Conservation (phyloP, 2,888 invertebrate genomes). For the Drosophila macrothrix region DNA sequence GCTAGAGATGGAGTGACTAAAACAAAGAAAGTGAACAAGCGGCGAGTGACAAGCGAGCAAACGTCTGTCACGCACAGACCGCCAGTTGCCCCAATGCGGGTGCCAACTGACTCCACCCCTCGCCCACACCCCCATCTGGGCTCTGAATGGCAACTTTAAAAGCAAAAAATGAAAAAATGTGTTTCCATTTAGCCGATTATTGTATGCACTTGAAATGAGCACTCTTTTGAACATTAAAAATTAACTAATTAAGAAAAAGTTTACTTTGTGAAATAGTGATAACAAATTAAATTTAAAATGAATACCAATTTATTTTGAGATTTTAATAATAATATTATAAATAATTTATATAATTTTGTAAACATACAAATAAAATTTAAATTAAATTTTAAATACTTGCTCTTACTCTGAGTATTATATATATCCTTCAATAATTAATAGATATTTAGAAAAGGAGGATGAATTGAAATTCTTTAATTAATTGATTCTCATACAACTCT, state of each 20-base stretch:
- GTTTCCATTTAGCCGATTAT: neutral
- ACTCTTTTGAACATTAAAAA: neutral
- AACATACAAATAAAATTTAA: neutral
- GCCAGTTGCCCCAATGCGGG: conserved; percentile 60
- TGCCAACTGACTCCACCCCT: neutral
- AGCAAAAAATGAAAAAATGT: conserved; percentile 23
- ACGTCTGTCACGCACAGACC: conserved; percentile 70
- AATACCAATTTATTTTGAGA: neutral
- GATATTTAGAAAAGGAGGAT: neutral
- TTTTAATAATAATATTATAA: neutral
- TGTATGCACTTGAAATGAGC: conserved; percentile 17
- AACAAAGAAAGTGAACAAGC: conserved; percentile 40
- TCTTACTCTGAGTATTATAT: neutral
- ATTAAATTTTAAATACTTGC: neutral
- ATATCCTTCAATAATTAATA: neutral
- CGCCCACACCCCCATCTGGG: neutral
- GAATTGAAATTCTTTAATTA: neutral
- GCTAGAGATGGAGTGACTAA: conserved; percentile 4
- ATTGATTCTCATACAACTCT: neutral
- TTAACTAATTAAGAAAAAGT: neutral
- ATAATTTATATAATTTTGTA: neutral
- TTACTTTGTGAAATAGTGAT: neutral
- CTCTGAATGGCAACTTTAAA: conserved; percentile 43
- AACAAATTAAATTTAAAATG: neutral
- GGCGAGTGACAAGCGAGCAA: conserved; percentile 55